phyloP scores from a whole-genome alignment of 2,888 invertebrate species.

The Cantharis nigra region DNA sequence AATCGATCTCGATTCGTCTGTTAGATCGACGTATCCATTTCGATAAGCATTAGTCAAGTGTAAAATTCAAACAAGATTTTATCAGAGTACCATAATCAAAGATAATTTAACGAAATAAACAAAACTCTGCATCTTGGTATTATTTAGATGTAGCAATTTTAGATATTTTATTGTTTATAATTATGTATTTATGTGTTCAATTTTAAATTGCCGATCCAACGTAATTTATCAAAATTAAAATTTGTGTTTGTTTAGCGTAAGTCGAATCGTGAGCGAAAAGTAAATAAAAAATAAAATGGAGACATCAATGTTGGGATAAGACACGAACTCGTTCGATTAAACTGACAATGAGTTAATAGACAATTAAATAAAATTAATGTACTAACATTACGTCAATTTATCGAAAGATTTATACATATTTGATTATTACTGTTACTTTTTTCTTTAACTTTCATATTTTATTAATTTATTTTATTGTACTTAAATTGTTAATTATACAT shows the following conservation, averaged over 20 bases:
- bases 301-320: conserved; percentile 48
- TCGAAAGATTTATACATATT: conserved; percentile 44
- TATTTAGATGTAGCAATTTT: neutral
- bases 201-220: neutral
- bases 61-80: neutral
- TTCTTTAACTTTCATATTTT: neutral
- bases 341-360: conserved; percentile 48
- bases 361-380: conserved; percentile 52
- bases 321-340: conserved; percentile 47
- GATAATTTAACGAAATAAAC: conserved; percentile 17
- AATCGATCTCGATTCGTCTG: neutral
- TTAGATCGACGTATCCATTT: neutral
- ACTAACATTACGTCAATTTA: conserved; percentile 46
- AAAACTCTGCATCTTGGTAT: conserved; percentile 3
- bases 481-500: neutral
- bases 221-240: neutral
- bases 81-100: conserved; percentile 18
- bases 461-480: neutral
- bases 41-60: neutral
- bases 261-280: conserved; percentile 10
- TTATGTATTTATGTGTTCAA: conserved; percentile 3
- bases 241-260: conserved; percentile 9
- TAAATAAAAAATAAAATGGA: conserved; percentile 43
- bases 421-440: neutral
- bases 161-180: conserved; percentile 2